Conservation (phyloP, 2,797 vertebrate genomes). For the Micropoecilia bifurca region DNA sequence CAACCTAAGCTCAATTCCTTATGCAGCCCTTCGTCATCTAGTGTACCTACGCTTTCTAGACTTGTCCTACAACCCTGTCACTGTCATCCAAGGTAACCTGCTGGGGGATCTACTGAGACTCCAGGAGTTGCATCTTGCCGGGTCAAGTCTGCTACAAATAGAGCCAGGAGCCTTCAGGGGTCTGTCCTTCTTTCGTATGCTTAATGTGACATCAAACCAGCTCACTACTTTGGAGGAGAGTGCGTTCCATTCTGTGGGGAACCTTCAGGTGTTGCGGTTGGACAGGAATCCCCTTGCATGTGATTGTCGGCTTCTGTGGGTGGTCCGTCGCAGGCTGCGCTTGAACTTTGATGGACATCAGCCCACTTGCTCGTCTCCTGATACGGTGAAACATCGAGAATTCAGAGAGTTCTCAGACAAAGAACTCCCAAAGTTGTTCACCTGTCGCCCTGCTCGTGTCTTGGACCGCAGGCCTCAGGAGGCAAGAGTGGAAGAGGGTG, state of each 20-base stretch:
- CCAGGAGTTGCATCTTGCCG: conserved; percentile 87
- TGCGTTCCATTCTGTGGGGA: conserved; percentile 87
- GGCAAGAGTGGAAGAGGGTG: conserved; percentile 84
- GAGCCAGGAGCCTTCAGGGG: conserved; percentile 87
- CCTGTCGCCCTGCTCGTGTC: conserved; percentile 84
- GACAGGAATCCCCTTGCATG: conserved; percentile 90
- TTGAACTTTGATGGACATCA: conserved; percentile 86
- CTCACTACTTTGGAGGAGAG: conserved; percentile 87
- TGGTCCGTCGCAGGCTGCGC: conserved; percentile 80
- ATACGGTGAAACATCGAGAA: conserved; percentile 73
- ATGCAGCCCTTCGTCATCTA: conserved; percentile 83
- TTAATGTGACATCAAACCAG: conserved; percentile 90
- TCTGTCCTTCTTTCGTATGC: conserved; percentile 82
- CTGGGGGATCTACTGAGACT: conserved; percentile 84
- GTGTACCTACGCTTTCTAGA: conserved; percentile 87
- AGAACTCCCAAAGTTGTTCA: conserved; percentile 84
- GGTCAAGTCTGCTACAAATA: conserved; percentile 83
- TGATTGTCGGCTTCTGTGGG: conserved; percentile 92
- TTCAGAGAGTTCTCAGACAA: conserved; percentile 86
- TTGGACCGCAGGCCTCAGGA: conserved; percentile 79
- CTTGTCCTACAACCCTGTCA: conserved; percentile 92
- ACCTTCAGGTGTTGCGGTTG: conserved; percentile 86
- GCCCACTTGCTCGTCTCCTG: conserved; percentile 84
- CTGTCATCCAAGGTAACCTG: conserved; percentile 78
- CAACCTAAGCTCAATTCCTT: conserved; percentile 86